Evolutionary conservation across 1,140 invertebrate genomes (phyloP).

Genomic region (Periplaneta americana): DNA sequence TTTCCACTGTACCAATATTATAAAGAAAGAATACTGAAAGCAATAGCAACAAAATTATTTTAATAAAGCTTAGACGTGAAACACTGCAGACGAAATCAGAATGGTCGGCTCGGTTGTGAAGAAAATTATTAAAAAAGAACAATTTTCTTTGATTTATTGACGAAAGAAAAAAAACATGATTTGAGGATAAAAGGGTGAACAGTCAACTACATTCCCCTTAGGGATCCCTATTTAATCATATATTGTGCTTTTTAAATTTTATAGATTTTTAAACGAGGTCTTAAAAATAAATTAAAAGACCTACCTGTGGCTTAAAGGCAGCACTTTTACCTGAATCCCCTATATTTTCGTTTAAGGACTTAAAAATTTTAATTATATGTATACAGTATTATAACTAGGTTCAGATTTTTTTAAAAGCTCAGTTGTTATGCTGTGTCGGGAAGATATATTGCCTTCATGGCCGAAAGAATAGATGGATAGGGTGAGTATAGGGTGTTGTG

Average conservation of each 20-base stretch:
- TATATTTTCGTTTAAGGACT: neutral
- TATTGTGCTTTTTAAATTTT: neutral
- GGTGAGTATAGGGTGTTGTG: neutral
- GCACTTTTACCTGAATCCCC: neutral
- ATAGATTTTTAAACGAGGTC: neutral
- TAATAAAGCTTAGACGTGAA: too few relatives aligned
- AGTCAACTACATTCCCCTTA: neutral
- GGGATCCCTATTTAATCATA: neutral
- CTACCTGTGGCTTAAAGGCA: neutral
- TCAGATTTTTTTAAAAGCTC: neutral
- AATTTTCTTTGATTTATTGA: neutral
- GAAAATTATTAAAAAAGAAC: too few relatives aligned
- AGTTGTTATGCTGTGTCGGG: neutral
- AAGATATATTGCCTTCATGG: neutral
- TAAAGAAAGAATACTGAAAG: too few relatives aligned
- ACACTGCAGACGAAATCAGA: too few relatives aligned
- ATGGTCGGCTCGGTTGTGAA: too few relatives aligned
- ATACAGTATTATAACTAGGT: neutral
- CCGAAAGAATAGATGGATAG: too few relatives aligned
- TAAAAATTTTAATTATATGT: neutral
- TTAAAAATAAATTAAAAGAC: neutral
- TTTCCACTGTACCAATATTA: too few relatives aligned
- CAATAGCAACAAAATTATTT: too few relatives aligned
- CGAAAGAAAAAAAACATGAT: neutral
- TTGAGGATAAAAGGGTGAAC: neutral